Percentiles rank a stretch among this genome's conserved stretches.
phyloP scores from a whole-genome alignment of 2,888 invertebrate species.

The Capitulum mitella region DNA sequence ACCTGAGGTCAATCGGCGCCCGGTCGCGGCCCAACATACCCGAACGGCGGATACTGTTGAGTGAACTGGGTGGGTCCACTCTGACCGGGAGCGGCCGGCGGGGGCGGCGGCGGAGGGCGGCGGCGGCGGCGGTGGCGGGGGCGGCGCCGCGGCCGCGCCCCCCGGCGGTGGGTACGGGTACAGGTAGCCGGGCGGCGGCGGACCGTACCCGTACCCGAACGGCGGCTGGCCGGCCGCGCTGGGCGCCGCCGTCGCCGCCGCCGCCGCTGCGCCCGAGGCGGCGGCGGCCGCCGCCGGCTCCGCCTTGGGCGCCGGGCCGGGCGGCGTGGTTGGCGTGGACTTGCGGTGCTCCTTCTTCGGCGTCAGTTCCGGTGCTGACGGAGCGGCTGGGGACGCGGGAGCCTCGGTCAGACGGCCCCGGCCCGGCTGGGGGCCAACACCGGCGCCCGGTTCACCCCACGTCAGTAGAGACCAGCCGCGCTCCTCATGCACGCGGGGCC shows the following conservation, averaged over 20 bases:
- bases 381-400: too few relatives aligned
- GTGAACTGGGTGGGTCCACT: too few relatives aligned
- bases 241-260: not conserved
- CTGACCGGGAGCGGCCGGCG: too few relatives aligned
- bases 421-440: too few relatives aligned
- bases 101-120: not conserved
- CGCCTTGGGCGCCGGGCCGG: not conserved
- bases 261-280: not conserved
- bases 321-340: not conserved
- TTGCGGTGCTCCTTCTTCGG: not conserved
- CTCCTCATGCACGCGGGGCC: too few relatives aligned
- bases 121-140: not conserved
- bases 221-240: not conserved
- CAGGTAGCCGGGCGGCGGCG: not conserved
- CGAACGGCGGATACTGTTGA: conserved; percentile 6
- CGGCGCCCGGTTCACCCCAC: too few relatives aligned
- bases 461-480: too few relatives aligned
- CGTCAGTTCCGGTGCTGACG: not conserved
- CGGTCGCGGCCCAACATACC: not conserved
- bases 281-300: not conserved
- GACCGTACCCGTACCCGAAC: not conserved
- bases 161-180: not conserved
- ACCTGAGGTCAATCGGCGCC: not conserved
- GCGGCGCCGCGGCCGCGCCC: not conserved
- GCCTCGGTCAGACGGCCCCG: too few relatives aligned